Conservation (phyloP, 2,797 vertebrate species). For the Champsocephalus gunnari region DNA sequence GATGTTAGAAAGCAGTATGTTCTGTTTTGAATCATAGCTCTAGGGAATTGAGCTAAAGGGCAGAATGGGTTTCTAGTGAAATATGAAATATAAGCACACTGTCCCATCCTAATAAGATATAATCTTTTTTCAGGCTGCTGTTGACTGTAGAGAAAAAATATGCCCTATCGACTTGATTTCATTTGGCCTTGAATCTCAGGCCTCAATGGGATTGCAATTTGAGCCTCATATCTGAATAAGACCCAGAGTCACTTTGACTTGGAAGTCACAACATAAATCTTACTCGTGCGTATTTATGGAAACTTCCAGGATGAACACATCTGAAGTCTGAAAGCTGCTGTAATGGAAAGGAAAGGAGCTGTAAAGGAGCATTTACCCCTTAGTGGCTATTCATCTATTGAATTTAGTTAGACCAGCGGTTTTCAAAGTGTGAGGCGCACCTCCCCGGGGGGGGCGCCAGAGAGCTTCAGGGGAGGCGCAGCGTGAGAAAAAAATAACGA, state of each 20-base stretch:
- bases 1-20: constrained; percentile 3
- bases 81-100: constrained; percentile 8
- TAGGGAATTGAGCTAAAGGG: neutral
- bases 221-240: neutral
- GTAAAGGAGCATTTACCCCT: no score
- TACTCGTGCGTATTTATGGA: neutral
- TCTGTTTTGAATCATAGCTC: constrained; percentile 1
- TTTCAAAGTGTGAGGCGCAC: no score
- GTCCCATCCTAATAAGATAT: constrained; percentile 9
- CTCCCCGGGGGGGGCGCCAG: no score
- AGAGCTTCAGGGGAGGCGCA: no score
- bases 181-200: constrained; percentile 11
- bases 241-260: neutral
- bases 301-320: neutral
- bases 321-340: neutral
- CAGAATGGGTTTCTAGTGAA: constrained; percentile 1
- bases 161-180: constrained; percentile 7
- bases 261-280: neutral
- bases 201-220: neutral
- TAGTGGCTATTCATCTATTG: no score
- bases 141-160: constrained; percentile 12
- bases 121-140: neutral
- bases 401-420: no score
- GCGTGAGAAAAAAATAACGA: no score
- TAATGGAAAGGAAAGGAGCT: neutral